These are phyloP conservation scores for Zosterops japonicus DNA, from an alignment of 2,113 vertebrate genomes.

Conservation along the genomic window DNA sequence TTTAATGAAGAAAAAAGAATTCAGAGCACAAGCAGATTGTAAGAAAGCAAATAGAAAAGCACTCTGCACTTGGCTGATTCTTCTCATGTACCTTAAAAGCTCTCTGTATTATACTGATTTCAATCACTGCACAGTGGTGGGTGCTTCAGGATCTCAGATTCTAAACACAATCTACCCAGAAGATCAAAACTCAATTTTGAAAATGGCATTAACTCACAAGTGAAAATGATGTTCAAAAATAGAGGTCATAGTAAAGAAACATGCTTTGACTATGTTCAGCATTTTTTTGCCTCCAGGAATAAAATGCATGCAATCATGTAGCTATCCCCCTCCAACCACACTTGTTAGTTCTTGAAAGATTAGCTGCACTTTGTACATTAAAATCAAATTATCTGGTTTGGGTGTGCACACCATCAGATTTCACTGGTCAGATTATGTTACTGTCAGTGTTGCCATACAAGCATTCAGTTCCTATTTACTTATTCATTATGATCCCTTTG, in stretches of 20 bases:
- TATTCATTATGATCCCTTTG: background rate
- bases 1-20: constrained; percentile 69
- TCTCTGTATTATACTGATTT: constrained; percentile 65
- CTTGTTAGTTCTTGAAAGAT: constrained; percentile 23
- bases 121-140: constrained; percentile 59
- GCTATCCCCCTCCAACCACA: background rate
- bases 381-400: background rate
- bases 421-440: background rate
- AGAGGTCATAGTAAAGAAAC: constrained; percentile 41
- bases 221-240: constrained; percentile 67
- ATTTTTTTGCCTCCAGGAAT: background rate
- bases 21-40: constrained; percentile 56
- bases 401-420: background rate
- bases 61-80: constrained; percentile 56
- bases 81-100: constrained; percentile 62
- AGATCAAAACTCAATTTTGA: constrained; percentile 71
- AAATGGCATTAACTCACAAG: constrained; percentile 67
- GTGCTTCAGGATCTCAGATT: constrained; percentile 63
- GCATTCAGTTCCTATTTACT: background rate
- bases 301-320: background rate
- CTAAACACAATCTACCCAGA: constrained; percentile 62
- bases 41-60: constrained; percentile 64
- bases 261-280: constrained; percentile 38
- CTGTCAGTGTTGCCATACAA: background rate
- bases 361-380: background rate